These are phyloP conservation scores for Campoplex capitator DNA, from an alignment of 2,888 invertebrate genomes.

Conservation along the genomic window DNA sequence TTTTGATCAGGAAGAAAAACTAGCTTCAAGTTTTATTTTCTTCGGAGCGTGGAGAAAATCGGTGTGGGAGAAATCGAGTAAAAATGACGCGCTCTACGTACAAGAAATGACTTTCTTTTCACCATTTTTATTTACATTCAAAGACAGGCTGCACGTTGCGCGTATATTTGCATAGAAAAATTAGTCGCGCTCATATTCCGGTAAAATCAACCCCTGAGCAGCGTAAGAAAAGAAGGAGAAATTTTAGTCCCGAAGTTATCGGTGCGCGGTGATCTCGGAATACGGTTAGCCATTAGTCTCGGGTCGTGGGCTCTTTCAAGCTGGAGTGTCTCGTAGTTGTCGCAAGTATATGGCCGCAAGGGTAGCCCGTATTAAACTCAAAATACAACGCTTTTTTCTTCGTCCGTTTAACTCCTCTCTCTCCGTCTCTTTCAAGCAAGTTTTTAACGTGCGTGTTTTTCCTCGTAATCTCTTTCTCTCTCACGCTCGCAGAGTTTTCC, in stretches of 20 bases:
- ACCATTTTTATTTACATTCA: background rate
- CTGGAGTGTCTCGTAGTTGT: slow-evolving; percentile 35
- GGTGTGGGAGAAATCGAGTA: background rate
- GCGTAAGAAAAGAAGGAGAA: slow-evolving; percentile 53
- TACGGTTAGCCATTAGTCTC: slow-evolving; percentile 69
- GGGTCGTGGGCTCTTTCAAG: slow-evolving; percentile 58
- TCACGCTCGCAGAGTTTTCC: slow-evolving; percentile 59
- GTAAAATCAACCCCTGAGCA: slow-evolving; percentile 5
- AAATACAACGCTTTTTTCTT: slow-evolving; percentile 57
- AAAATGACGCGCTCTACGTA: background rate
- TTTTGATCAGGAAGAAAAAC: too few species aligned
- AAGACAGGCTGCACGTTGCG: background rate
- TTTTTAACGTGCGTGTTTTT: slow-evolving; percentile 22
- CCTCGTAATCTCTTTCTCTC: slow-evolving; percentile 21
- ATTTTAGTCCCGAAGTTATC: slow-evolving; percentile 42
- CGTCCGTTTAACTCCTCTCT: slow-evolving; percentile 20
- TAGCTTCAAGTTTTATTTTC: background rate
- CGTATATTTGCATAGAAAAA: slow-evolving; percentile 1
- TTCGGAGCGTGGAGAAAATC: background rate
- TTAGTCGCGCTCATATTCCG: background rate
- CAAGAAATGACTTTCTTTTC: background rate
- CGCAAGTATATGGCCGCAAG: slow-evolving; percentile 18
- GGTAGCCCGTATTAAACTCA: slow-evolving; percentile 23
- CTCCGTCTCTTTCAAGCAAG: slow-evolving; percentile 33
- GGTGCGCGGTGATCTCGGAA: slow-evolving; percentile 45